Percentiles rank a stretch among this genome's conserved stretches.
Conservation (phyloP, 2,797 vertebrate genomes). For the Pseudotriccus pelzelni region DNA sequence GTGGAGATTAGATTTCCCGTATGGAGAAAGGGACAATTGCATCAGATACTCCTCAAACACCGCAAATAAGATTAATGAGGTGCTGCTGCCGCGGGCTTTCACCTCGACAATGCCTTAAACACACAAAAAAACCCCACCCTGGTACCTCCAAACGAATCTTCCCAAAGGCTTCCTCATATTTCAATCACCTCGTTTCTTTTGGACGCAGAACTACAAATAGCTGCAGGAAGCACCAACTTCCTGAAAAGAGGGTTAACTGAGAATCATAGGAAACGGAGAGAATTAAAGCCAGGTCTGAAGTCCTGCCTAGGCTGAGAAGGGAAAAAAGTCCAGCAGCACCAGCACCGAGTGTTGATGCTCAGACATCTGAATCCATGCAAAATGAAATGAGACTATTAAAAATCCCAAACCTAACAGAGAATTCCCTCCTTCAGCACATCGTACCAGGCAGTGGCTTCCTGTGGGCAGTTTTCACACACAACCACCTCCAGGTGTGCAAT, state of each 20-base stretch:
- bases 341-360: background rate
- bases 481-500: background rate
- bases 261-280: conserved; percentile 20
- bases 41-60: background rate
- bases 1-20: conserved; percentile 4
- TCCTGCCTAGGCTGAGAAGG: background rate
- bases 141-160: background rate
- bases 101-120: background rate
- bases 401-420: background rate
- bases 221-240: conserved; percentile 48
- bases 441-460: background rate
- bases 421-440: background rate
- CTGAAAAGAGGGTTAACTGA: conserved; percentile 6
- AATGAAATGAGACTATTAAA: background rate
- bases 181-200: background rate
- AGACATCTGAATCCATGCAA: background rate
- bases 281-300: background rate
- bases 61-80: conserved; percentile 12
- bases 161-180: background rate
- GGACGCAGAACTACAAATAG: conserved; percentile 7
- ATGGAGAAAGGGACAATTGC: background rate
- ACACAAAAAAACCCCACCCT: background rate
- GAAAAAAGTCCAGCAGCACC: background rate
- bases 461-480: background rate
- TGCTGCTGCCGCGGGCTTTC: background rate